Evolutionary conservation across 2,888 invertebrate species (phyloP), one percentile per base, ranked within the genome.

Genomic region (Ochlodes sylvanus): DNA sequence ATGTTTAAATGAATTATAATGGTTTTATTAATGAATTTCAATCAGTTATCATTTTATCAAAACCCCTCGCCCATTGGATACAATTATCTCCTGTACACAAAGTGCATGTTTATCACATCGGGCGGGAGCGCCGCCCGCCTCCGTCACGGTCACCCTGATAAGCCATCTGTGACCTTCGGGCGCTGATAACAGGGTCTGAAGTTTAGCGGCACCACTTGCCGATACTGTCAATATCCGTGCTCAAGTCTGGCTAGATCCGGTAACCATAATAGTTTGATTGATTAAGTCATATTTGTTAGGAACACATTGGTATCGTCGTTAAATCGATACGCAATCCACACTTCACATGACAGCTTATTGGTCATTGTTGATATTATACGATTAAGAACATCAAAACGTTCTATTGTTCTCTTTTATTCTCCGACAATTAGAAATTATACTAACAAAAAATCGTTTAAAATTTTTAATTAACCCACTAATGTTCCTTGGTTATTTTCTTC

Each of bases 141-240:
- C 21, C 21, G 54, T 17, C 63, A 42, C 63, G 54, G 63, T 55
- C 63, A 63, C 63, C 52, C 54, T 10, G 54, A 63, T 63, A 63
- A 63, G 10, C 27, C 42, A 55, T 54, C 41, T 10, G 41, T 50
- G 42, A 56, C 63, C 55, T 63, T 63, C 55, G 44, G 44, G 15
- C 42, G 42, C 9, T 19, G 63, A 63, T 63, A 63, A 44, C 63
- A 55, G 54, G 41, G 63, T 63, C 55, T 63, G 63, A 63, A 63
- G 63, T 63, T 63, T 55, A 63, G 34, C 32, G 55, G 54, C 55
- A 56, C 21, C 63, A 52, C n/a, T 32, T 12, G 41, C 14, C 34
- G 27, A 7, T 2, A 0, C n/a, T 41, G 38, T 21, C n/a, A n/a
- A 52, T 38, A 63, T 42, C 17, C 32, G 44, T 27, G 47, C 58